Base-by-base conservation (phyloP, 1,140 invertebrate genomes). In the Leptoteleia sp. region DNA sequence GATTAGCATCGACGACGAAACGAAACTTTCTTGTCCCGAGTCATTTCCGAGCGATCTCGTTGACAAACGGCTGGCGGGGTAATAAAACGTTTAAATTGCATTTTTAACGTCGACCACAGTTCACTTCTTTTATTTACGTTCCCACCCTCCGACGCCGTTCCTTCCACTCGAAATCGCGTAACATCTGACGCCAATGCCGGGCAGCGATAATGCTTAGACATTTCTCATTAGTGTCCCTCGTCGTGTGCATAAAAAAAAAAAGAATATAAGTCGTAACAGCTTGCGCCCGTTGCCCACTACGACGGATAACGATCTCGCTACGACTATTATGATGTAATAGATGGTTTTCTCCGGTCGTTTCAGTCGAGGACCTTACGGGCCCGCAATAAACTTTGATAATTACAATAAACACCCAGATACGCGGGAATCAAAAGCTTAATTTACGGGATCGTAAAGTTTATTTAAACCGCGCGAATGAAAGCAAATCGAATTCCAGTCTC, bases 271-370 rank as follows among this genome's bases (percentile, higher is more conserved):
- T 59, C 35, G 38, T 50, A 79, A 75, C 57, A 64, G 64, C 57
- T 75, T 65, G 77, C 37, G 70, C 48, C 52, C 59, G 57, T 67
- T 65, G 64, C 77, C 43, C 47, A 70, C 61, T 57, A 42, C 54
- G 52, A 37, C 29, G 43, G 71, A 80, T 80, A 80, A 76, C 45
- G 71, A 80, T 75, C 65, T 47, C 37, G 35, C 57, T 65, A 35
- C 47, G 37, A 71, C 61, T 67, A 70, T 73, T 73, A 79, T 79
- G 76, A 79, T 17, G 76, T 59, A 79, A 79, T 73, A 48, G 62
- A 70, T 40, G 50, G 64, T 73, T 79, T 65, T 68, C 57, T 72
- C 48, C 22, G 64, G 55, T 54, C 68, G 68, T 73, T 68, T 72
- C 61, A 47, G 43, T 42, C 38, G 67, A 64, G 55, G 57, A 64